phyloP scores from a whole-genome alignment of 1,140 invertebrate genomes.

The Ips nitidus region DNA sequence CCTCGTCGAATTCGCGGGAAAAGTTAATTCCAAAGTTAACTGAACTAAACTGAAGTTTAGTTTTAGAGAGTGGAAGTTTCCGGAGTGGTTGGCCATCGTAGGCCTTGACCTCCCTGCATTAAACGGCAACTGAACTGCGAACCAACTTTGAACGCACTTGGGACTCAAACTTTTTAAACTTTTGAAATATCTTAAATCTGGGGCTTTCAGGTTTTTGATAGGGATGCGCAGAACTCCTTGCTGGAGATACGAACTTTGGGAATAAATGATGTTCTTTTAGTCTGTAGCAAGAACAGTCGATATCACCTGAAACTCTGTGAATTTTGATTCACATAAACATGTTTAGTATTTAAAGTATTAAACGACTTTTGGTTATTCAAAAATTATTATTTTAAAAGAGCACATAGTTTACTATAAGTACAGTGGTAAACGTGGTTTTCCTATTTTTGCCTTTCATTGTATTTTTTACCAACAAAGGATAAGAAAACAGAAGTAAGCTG shows the following conservation, averaged over 20 bases:
- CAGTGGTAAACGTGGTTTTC: too few relatives aligned
- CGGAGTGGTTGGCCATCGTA: slow-evolving; percentile 32
- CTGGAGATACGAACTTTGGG: neutral
- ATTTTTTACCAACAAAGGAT: too few relatives aligned
- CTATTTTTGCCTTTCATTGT: too few relatives aligned
- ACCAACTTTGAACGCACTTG: slow-evolving; percentile 31
- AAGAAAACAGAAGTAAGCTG: too few relatives aligned
- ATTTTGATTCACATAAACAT: too few relatives aligned
- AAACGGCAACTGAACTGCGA: slow-evolving; percentile 27
- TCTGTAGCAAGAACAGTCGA: neutral
- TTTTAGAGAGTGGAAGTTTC: slow-evolving; percentile 23
- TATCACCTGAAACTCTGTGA: neutral
- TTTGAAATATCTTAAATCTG: slow-evolving; percentile 33
- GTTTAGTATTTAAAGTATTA: too few relatives aligned
- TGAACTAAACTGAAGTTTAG: slow-evolving; percentile 20
- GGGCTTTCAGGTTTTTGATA: slow-evolving; percentile 27
- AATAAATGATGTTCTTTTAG: slow-evolving; percentile 3
- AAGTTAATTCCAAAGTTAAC: slow-evolving; percentile 23
- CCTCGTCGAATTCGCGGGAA: neutral
- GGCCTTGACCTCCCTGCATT: slow-evolving; percentile 28
- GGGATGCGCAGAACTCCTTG: slow-evolving; percentile 12
- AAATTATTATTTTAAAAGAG: too few relatives aligned
- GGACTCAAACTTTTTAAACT: slow-evolving; percentile 39
- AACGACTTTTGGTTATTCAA: too few relatives aligned
- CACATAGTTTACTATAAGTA: too few relatives aligned